phyloP scores from a whole-genome alignment of 2,797 vertebrate genomes.

The Australoheros facetus region DNA sequence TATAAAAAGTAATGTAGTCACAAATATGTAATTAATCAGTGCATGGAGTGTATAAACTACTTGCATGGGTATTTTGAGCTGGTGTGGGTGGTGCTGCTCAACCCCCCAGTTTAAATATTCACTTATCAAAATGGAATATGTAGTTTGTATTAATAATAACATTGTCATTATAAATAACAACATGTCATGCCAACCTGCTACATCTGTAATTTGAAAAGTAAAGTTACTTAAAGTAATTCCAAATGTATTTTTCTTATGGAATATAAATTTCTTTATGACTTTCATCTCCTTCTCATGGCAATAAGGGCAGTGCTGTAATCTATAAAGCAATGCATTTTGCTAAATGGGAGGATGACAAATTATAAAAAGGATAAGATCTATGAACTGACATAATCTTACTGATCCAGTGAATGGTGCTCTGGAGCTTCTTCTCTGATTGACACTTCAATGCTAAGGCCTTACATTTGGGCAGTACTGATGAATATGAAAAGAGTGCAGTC shows the following conservation, averaged over 20 bases:
- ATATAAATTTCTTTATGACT: background rate
- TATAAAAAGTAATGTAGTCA: background rate
- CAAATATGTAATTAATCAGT: background rate
- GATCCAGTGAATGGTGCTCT: slow-evolving; percentile 19
- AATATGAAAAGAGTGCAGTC: slow-evolving; percentile 27
- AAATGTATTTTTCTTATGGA: background rate
- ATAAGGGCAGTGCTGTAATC: background rate
- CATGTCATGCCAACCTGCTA: background rate
- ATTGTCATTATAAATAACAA: background rate
- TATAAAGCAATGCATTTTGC: slow-evolving; percentile 22
- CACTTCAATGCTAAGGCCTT: slow-evolving; percentile 25
- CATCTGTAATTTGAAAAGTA: background rate
- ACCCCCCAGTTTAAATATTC: background rate
- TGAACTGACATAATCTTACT: slow-evolving; percentile 38
- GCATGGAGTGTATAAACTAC: background rate
- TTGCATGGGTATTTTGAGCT: background rate
- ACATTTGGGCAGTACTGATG: slow-evolving; percentile 35
- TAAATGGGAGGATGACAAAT: slow-evolving; percentile 34
- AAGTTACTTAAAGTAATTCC: slow-evolving; percentile 1
- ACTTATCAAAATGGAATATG: background rate
- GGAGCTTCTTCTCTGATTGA: slow-evolving; percentile 28
- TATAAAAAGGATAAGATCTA: slow-evolving; percentile 37
- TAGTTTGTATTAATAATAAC: background rate
- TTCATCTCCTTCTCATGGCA: slow-evolving; percentile 10
- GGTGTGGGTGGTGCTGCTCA: background rate